Conservation (phyloP, 2,888 invertebrate genomes). For the Prionchulus punctatus region DNA sequence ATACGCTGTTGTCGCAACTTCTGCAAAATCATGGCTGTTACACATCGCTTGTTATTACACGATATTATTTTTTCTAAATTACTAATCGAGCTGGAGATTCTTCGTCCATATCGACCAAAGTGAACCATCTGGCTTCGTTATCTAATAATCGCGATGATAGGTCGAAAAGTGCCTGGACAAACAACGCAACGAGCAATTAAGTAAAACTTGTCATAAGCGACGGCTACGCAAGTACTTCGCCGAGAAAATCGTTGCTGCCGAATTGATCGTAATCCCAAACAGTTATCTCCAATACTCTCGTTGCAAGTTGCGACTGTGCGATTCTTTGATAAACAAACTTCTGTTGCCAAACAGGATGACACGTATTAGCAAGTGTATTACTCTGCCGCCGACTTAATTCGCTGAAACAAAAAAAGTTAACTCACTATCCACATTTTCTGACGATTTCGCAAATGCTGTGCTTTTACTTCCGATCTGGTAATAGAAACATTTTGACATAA, state of each 20-base stretch:
- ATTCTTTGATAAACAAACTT: slow-evolving; percentile 82
- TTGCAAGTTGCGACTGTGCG: slow-evolving; percentile 66
- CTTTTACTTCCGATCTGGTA: slow-evolving; percentile 63
- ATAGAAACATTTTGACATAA: slow-evolving; percentile 81
- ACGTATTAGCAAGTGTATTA: slow-evolving; percentile 78
- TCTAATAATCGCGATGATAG: slow-evolving; percentile 65
- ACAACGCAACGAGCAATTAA: background rate
- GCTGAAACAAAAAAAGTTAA: slow-evolving; percentile 48
- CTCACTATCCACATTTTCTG: background rate
- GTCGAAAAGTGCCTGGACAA: slow-evolving; percentile 53
- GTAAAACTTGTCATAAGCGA: too few relatives aligned
- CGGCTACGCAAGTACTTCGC: slow-evolving; percentile 67
- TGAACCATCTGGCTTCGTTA: slow-evolving; percentile 86
- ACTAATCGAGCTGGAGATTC: slow-evolving; percentile 29
- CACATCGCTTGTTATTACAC: too few relatives aligned
- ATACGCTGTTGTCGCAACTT: too few relatives aligned
- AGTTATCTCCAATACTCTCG: slow-evolving; percentile 77
- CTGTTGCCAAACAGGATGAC: slow-evolving; percentile 94
- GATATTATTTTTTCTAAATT: too few relatives aligned
- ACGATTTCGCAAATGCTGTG: background rate
- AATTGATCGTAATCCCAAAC: slow-evolving; percentile 93
- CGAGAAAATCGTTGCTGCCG: slow-evolving; percentile 76
- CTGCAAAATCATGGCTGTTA: too few relatives aligned
- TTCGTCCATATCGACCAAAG: slow-evolving; percentile 38
- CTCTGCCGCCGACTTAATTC: slow-evolving; percentile 90